Base-by-base conservation (phyloP, 92 coral and sea anemone genomes). In the Actinostola sp. region DNA sequence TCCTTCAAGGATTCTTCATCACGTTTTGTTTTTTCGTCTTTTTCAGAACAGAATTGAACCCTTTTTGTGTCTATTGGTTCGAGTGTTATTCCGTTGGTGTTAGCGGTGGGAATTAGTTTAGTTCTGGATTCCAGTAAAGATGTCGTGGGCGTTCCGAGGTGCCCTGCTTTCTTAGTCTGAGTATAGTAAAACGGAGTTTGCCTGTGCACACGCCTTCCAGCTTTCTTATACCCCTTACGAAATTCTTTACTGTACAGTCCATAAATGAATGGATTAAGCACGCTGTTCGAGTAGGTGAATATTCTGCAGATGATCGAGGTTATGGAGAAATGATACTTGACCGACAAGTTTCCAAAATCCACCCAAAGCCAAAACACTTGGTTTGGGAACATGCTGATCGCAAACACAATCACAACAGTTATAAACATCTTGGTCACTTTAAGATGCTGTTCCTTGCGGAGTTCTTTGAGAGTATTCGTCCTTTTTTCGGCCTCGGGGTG, bases 361-460 rank as follows among this genome's bases (percentile, higher is more conserved):
- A 71, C 68, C 86, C 95, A 87, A 10, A 93, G 68, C 98, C 98
- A 93, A 0, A 88, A 48, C 0, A 89, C 85, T 72, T 93, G 92
- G 49, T 93, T 93, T 1, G 98, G 98, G 15, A 84, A 78, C 85
- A 81, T 89, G 35, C 92, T 70, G 26, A 89, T 43, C 5, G 98
- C 96, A 70, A 93, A 93, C 21, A 93, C 91, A 15, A 86, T 81
- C 0, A 93, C 93, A 4, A 93, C 90, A 8, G 86, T 81, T 17
- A 86, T 77, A 52, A 93, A 93, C 96, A 93, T 93, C 67, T 90
- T 93, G 61, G 95, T 84, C 36, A 90, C 82, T 23, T 67, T 89
- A 16, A 81, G 53, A 82, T 93, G 92, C 63, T 93, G 98, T 52
- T 91, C 96, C 29, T 73, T 85, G 34, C 96, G 67, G 13, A 48